Base-by-base conservation (phyloP, 1,140 invertebrate species). In the Penaeus japonicus region DNA sequence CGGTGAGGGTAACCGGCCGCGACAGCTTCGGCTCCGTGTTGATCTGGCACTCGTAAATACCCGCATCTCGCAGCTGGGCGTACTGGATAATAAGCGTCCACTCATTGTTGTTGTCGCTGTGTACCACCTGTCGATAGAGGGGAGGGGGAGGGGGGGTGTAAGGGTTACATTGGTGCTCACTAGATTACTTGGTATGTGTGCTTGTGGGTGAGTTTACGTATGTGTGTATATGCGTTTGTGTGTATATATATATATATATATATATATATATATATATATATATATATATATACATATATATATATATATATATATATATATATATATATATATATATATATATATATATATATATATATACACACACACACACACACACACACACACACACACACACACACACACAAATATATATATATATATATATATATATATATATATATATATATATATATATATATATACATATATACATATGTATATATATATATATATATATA, bases 71-170 rank as follows among this genome's bases (percentile, higher is more conserved):
- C n/a, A 91, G 85, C 90, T 94, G 92, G 1, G 94, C 93, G 90
- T 93, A 93, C 85, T 93, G 93, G 84, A 94, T 94, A 65, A 93
- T 92, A 20, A 94, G 91, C 32, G 93, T 93, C 94, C 94, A 94
- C 85, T 94, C 93, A 85, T 93, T 93, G 0, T 91, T 91, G 17
- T 92, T 92, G 27, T 92, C 92, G 77, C 91, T 91, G 90, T 92
- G 92, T 7, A 73, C 70, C 20, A 73, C 22, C 70, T 73, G 70
- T 0, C 10, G 35, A n/a, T 18, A 5, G 35, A 73, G 17, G 30
- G 4, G 18, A 20, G 24, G 35, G 35, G 35, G 18, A n/a, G 30
- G 17, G 30, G 4, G 18, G 5, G 24, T 73, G 17, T 2, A 10
- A 7, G 4, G 27, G 27, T 73, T 73, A 30, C n/a, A n/a, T 1